Base-by-base conservation (phyloP, 2,888 invertebrate species). In the Apotomis turbidana region DNA sequence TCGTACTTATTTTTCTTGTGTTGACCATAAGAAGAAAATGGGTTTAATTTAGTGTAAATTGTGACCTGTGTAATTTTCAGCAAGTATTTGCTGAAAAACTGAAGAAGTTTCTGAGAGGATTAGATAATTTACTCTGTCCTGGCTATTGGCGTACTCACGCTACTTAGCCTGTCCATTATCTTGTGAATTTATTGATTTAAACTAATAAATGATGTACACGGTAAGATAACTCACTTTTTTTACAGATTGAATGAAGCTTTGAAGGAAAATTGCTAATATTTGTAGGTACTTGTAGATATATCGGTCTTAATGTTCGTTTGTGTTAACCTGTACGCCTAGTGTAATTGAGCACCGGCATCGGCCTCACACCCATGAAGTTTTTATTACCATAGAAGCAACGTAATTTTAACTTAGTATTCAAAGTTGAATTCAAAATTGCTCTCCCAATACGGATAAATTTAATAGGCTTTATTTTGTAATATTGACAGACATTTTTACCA, bases 121-220 rank as follows among this genome's bases (percentile, higher is more conserved):
- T 15, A 36, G 27, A 44, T 41, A 63, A 5, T 13, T 27, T 27
- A 58, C 36, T 67, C 27, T 51, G 63, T 63, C 44, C 44, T 38
- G 44, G 71, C n/a, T 3, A 6, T 36, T 77, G 80, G 86, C 85
- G 85, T 86, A 83, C 79, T 79, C 77, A 80, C 85, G 86, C 85
- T 78, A 77, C 44, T 70, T 71, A 74, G 79, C 81, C 79, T 78
- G 81, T 79, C 78, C 78, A 78, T 76, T 79, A 79, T 78, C 76
- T 78, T 76, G 81, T 85, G 82, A 78, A 68, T 75, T 72, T 79
- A 74, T 74, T 74, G 75, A 77, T 76, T 78, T 73, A 67, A 64
- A 64, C 27, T 75, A 76, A 76, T 80, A 76, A 80, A 91, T 93
- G 92, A 92, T 93, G 91, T 91, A 91, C 79, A 91, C 91, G 89